A percentile compares a stretch with the other conserved stretches of the same genome.
phyloP scores from a whole-genome alignment of 2,888 invertebrate genomes.

The Nomada fabriciana region DNA sequence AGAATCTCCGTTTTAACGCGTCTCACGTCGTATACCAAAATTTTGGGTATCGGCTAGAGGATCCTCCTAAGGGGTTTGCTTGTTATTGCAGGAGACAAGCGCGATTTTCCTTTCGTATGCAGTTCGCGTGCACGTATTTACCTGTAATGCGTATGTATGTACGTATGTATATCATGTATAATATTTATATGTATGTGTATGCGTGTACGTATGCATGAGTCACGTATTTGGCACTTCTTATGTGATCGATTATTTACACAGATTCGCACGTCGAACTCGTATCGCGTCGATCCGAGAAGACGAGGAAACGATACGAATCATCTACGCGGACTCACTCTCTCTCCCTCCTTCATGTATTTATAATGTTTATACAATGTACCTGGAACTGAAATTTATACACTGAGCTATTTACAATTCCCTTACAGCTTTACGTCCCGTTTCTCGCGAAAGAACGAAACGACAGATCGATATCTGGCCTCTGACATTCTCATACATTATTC shows the following conservation, averaged over 20 bases:
- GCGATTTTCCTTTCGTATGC: slow-evolving; percentile 25
- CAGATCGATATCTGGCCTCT: not conserved
- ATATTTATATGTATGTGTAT: slow-evolving; percentile 3
- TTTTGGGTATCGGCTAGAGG: not conserved
- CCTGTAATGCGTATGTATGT: slow-evolving; percentile 29
- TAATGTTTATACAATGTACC: slow-evolving; percentile 77
- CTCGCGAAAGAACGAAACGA: slow-evolving; percentile 16
- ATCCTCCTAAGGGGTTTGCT: not conserved
- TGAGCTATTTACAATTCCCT: slow-evolving; percentile 79
- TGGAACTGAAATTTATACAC: slow-evolving; percentile 79
- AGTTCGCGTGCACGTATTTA: slow-evolving; percentile 16
- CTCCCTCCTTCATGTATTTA: slow-evolving; percentile 42
- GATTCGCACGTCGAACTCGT: slow-evolving; percentile 42
- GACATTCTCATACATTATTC: not conserved
- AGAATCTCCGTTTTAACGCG: slow-evolving; percentile 25
- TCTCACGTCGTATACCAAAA: not conserved
- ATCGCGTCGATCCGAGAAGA: slow-evolving; percentile 33
- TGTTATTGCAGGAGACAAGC: slow-evolving; percentile 44
- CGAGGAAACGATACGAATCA: slow-evolving; percentile 25
- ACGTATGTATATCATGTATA: slow-evolving; percentile 13
- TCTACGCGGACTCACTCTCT: slow-evolving; percentile 25
- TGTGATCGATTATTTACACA: slow-evolving; percentile 64
- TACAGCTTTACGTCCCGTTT: slow-evolving; percentile 36
- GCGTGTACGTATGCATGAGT: slow-evolving; percentile 35
- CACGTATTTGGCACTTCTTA: slow-evolving; percentile 72